These are phyloP conservation scores for Mesitornis unicolor DNA, from an alignment of 2,113 vertebrate genomes.

Conservation along the genomic window DNA sequence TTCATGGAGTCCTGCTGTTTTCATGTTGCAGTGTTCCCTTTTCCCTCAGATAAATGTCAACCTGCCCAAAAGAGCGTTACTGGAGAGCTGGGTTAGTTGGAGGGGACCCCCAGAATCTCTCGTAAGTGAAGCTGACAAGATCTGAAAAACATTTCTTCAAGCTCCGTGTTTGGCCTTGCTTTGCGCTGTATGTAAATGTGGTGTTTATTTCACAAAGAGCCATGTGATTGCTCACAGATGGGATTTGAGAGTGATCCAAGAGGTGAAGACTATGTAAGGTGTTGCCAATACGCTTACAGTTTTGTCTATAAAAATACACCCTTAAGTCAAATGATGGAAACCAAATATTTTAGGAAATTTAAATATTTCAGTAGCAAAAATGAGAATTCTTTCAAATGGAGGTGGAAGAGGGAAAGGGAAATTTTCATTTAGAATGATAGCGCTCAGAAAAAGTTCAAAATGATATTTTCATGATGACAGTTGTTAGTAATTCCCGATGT, in stretches of 20 bases:
- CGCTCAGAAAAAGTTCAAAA: background rate
- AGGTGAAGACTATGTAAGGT: background rate
- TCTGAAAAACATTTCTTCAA: background rate
- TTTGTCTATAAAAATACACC: background rate
- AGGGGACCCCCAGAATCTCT: background rate
- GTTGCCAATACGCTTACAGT: background rate
- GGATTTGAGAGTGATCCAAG: background rate
- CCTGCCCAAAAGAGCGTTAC: background rate
- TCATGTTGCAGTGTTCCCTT: background rate
- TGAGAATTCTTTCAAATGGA: background rate
- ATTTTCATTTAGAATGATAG: background rate
- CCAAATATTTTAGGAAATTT: background rate
- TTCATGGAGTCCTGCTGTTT: background rate
- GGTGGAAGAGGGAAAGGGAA: background rate
- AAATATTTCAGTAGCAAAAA: background rate
- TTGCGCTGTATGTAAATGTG: background rate
- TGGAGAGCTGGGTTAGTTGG: background rate
- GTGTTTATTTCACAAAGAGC: background rate
- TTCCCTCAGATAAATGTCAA: background rate
- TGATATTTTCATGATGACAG: background rate
- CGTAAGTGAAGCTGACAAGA: background rate
- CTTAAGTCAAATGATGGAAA: background rate
- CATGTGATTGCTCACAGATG: background rate
- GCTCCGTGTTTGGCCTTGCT: background rate
- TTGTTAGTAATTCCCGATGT: background rate